Evolutionary conservation across 2,113 vertebrate species (phyloP).

Genomic region (human): GRCh38 chr7:154330501-154331000

Average conservation of each 20-base stretch:
- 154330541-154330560: not conserved
- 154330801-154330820: not conserved
- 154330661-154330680: no score
- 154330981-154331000: not conserved
- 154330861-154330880: no score
- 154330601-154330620: no score
- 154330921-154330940: accelerated
- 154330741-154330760: accelerated
- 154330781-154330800: accelerated
- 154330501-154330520: accelerated
- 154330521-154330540: not conserved
- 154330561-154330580: not conserved
- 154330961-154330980: accelerated
- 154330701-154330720: accelerated
- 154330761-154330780: not conserved
- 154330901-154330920: not conserved
- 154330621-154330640: no score
- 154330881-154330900: not conserved
- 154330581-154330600: not conserved
- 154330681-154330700: accelerated
- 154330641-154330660: accelerated
- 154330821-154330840: accelerated
- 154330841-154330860: not conserved
- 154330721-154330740: accelerated
- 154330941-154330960: not conserved